Base-by-base conservation (phyloP, 2,113 vertebrate species). In the Hypocryptadius cinnamomeus region DNA sequence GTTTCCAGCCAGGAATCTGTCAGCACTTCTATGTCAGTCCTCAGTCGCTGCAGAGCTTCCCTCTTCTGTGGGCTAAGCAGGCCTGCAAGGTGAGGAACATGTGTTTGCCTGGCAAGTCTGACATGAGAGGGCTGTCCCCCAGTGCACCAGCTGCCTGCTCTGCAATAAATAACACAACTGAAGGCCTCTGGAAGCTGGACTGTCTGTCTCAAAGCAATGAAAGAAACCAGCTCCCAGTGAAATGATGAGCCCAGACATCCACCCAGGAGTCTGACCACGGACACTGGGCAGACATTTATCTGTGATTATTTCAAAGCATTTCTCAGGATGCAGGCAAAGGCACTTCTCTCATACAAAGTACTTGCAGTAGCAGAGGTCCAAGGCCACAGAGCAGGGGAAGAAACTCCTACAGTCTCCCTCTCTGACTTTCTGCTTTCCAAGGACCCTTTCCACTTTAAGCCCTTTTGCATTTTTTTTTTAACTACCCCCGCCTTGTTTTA, bases 1-100 rank as follows among this genome's bases (percentile, higher is more conserved):
- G 99, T 99, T 98, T 98, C 98, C 96, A 99, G 97, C 99, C 99
- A 99, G 74, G 98, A 98, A 92, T 99, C 99, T 2, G 99, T 99
- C 27, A 99, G 97, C n/a, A 98, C 98, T 97, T 99, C 99, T 42
- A 99, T 99, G 91, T 99, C 99, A 0, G 98, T 97, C 96, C 98
- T 98, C 56, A 99, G 98, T 61, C 98, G 96, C 33, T 98, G 96
- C 31, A 99, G 97, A 78, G 98, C 98, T 85, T 99, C 99, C 79
- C 98, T 98, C 96, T 99, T 99, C 94, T 98, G 98, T 0, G 99
- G 99, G 94, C 98, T 99, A 48, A 99, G 97, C 40, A 99, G 98
- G 47, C 98, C 99, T 99, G 85, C 82, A 93, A 86, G 45, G 44
- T 7, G 92, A 83, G 64, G 45, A 83, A 79, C 53, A 42, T 0